Evolutionary conservation across 2,888 invertebrate species (phyloP).

Genomic region (Beris morrisii): DNA sequence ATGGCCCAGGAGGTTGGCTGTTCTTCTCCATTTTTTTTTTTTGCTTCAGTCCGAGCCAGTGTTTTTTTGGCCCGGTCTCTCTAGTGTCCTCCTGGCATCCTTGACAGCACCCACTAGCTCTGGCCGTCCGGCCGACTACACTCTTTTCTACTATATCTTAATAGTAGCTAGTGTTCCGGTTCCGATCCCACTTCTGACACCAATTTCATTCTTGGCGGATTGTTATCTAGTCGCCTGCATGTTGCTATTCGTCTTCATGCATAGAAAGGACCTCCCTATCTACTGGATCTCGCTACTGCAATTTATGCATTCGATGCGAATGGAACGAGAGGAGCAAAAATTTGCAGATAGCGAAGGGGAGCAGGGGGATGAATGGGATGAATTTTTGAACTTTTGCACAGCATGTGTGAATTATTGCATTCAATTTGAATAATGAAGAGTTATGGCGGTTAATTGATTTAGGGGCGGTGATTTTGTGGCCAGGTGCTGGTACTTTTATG

Average conservation of each 20-base stretch:
- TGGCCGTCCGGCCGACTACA: not conserved
- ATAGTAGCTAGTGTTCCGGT: slow-evolving; percentile 2
- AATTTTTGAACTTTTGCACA: slow-evolving; percentile 1
- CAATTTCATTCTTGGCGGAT: slow-evolving; percentile 12
- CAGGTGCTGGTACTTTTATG: slow-evolving; percentile 22
- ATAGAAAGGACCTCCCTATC: too few relatives aligned
- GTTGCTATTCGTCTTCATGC: not conserved
- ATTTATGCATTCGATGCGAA: too few relatives aligned
- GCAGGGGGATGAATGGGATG: too few relatives aligned
- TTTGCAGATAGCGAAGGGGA: too few relatives aligned
- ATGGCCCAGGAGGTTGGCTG: not conserved
- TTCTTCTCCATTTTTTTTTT: not conserved
- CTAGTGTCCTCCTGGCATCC: slow-evolving; percentile 1
- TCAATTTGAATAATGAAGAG: slow-evolving; percentile 40
- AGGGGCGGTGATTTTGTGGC: slow-evolving; percentile 23
- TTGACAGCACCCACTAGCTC: slow-evolving; percentile 15
- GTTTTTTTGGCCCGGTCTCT: not conserved
- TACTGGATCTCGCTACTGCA: too few relatives aligned
- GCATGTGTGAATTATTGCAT: slow-evolving; percentile 39
- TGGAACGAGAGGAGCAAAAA: too few relatives aligned
- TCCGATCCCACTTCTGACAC: not conserved
- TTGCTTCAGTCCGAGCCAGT: not conserved
- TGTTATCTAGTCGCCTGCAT: slow-evolving; percentile 7
- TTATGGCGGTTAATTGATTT: slow-evolving; percentile 39
- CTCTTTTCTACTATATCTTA: slow-evolving; percentile 4